Conservation (phyloP, 2,888 invertebrate species). For the Erynnis tages region DNA sequence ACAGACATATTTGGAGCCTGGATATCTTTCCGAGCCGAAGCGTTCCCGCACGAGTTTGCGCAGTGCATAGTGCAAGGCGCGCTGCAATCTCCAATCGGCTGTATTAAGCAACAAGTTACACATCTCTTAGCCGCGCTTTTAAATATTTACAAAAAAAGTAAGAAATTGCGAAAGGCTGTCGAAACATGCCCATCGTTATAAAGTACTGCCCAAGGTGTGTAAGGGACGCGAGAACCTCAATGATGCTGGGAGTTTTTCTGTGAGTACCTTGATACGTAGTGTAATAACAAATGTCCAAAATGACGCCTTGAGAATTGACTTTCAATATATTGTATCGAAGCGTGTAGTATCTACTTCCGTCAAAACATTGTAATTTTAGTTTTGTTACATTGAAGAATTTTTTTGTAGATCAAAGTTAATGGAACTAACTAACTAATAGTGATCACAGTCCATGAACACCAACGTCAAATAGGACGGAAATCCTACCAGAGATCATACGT, state of each 20-base stretch:
- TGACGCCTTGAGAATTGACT: too few relatives aligned
- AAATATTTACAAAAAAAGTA: not conserved
- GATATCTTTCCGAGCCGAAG: not conserved
- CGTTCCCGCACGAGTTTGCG: conserved; percentile 6
- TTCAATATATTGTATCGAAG: too few relatives aligned
- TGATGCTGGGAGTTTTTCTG: not conserved
- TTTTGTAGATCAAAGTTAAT: too few relatives aligned
- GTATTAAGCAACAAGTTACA: conserved; percentile 7
- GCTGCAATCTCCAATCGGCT: conserved; percentile 1
- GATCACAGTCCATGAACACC: too few relatives aligned
- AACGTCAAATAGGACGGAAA: too few relatives aligned
- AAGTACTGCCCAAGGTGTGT: conserved; percentile 11
- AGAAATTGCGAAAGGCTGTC: not conserved
- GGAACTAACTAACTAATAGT: too few relatives aligned
- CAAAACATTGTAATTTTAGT: too few relatives aligned
- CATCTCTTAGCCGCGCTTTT: conserved; percentile 8
- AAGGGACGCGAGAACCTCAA: not conserved
- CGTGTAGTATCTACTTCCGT: too few relatives aligned
- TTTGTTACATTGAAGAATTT: too few relatives aligned
- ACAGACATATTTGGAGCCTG: not conserved
- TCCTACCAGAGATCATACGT: too few relatives aligned
- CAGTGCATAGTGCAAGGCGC: conserved; percentile 14
- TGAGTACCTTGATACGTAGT: not conserved
- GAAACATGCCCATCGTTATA: conserved; percentile 6
- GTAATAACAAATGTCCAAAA: too few relatives aligned